These are phyloP conservation scores for Drosophila busckii DNA, from an alignment of 1,140 invertebrate species.

Conservation along the genomic window DNA sequence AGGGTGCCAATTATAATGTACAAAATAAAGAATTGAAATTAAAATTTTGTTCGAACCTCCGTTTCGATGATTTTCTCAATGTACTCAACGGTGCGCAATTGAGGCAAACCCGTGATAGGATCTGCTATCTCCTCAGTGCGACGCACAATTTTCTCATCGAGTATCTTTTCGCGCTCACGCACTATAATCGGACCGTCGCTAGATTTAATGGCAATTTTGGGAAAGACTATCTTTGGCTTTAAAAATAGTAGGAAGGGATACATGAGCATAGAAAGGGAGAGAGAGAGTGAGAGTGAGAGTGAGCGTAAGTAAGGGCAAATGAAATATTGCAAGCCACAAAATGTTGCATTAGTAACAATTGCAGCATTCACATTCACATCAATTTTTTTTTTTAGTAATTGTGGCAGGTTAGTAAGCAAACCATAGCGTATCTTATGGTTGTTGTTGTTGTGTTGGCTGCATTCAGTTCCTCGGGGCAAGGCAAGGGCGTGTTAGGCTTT, in stretches of 20 bases:
- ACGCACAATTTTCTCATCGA: constrained; percentile 91
- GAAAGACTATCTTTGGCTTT: constrained; percentile 81
- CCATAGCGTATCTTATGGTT: constrained; percentile 23
- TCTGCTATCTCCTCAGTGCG: constrained; percentile 93
- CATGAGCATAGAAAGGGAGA: constrained; percentile 5
- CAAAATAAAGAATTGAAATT: constrained; percentile 33
- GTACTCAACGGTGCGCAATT: constrained; percentile 93
- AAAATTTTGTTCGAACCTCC: constrained; percentile 85
- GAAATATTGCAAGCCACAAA: constrained; percentile 1
- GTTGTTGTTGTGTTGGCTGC: constrained; percentile 16
- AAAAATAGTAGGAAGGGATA: constrained; percentile 19
- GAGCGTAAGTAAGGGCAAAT: constrained; percentile 2
- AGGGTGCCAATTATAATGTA: constrained; percentile 1
- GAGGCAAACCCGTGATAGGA: constrained; percentile 89
- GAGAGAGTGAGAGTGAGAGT: constrained; percentile 7
- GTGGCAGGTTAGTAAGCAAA: constrained; percentile 66
- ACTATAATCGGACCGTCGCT: constrained; percentile 89
- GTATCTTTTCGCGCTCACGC: constrained; percentile 91
- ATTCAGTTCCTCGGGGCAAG: constrained; percentile 27
- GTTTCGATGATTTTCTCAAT: constrained; percentile 96
- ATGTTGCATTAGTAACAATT: constrained; percentile 43
- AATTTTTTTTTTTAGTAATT: constrained; percentile 14
- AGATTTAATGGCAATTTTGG: constrained; percentile 90
- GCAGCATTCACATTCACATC: constrained; percentile 1
- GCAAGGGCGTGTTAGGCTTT: neutral